A percentile compares a stretch with the other conserved stretches of the same genome.
phyloP scores from a whole-genome alignment of 1,140 invertebrate species.

The Asobara japonica region DNA sequence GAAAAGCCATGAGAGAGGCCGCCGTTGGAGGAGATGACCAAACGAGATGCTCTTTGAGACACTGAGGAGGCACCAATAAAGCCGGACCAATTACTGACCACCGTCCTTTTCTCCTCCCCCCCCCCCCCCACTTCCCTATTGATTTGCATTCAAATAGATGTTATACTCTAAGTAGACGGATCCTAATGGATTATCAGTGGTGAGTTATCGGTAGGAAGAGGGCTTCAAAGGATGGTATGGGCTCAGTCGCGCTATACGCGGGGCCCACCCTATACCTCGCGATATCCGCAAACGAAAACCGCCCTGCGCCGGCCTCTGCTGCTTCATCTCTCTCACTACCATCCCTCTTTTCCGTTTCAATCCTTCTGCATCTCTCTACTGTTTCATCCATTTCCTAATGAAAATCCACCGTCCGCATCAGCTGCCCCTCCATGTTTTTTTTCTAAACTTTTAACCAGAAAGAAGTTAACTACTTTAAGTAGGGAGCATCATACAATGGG shows the following conservation, averaged over 20 bases:
- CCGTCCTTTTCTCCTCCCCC: slow-evolving; percentile 60
- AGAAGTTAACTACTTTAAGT: not conserved
- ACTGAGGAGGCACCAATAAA: slow-evolving; percentile 66
- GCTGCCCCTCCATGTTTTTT: slow-evolving; percentile 34
- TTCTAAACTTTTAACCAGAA: not conserved
- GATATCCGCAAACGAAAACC: slow-evolving; percentile 32
- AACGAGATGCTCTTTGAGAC: slow-evolving; percentile 68
- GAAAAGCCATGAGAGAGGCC: slow-evolving; percentile 34
- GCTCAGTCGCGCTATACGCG: not conserved
- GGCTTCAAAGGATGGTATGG: slow-evolving; percentile 60
- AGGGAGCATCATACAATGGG: not conserved
- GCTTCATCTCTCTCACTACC: slow-evolving; percentile 1
- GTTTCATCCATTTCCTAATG: slow-evolving; percentile 68
- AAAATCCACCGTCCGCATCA: slow-evolving; percentile 44
- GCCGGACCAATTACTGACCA: slow-evolving; percentile 65
- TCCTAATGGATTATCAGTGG: slow-evolving; percentile 68
- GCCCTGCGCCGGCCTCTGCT: slow-evolving; percentile 24
- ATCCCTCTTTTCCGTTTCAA: slow-evolving; percentile 49
- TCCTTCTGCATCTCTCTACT: slow-evolving; percentile 59
- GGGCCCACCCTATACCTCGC: slow-evolving; percentile 12
- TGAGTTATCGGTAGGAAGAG: slow-evolving; percentile 59
- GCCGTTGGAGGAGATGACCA: slow-evolving; percentile 58
- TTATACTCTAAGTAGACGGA: slow-evolving; percentile 68
- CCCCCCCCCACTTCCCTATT: slow-evolving; percentile 64
- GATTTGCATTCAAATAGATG: slow-evolving; percentile 69